Percentiles rank a stretch among this genome's conserved stretches.
Evolutionary conservation across 1,140 invertebrate genomes (phyloP).

Genomic region (Agrypnia vestita): DNA sequence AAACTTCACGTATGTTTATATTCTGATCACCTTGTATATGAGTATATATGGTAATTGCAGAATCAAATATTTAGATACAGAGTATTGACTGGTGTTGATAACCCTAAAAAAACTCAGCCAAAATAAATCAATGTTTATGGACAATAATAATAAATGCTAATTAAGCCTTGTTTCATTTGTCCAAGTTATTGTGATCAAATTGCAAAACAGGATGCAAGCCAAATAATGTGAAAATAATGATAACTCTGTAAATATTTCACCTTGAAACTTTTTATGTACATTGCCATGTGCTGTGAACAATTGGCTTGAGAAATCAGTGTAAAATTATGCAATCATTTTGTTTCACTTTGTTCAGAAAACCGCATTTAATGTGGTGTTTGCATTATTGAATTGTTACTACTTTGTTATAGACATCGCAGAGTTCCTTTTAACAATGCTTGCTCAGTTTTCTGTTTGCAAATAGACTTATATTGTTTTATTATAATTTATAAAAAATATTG

Average conservation of each 20-base stretch:
- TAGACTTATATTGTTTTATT: background rate
- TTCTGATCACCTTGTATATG: no score
- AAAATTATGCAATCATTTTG: conserved; percentile 9
- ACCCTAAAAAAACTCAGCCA: no score
- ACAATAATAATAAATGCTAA: no score
- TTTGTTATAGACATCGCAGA: conserved; percentile 32
- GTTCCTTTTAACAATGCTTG: conserved; percentile 52
- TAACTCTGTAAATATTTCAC: background rate
- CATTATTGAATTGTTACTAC: background rate
- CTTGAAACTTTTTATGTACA: background rate
- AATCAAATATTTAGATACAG: no score
- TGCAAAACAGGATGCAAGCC: background rate
- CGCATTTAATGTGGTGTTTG: background rate
- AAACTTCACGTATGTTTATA: no score
- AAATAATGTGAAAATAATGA: no score
- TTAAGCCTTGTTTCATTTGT: no score
- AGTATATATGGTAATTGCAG: no score
- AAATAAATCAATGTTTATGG: no score
- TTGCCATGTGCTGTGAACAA: conserved; percentile 4
- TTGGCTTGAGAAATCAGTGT: background rate
- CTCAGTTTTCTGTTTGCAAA: conserved; percentile 45
- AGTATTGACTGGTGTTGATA: no score
- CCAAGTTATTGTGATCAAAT: background rate
- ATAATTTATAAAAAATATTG: background rate
- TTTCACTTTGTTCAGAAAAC: background rate